phyloP scores from a whole-genome alignment of 2,113 vertebrate species.

The Pitta sordida region DNA sequence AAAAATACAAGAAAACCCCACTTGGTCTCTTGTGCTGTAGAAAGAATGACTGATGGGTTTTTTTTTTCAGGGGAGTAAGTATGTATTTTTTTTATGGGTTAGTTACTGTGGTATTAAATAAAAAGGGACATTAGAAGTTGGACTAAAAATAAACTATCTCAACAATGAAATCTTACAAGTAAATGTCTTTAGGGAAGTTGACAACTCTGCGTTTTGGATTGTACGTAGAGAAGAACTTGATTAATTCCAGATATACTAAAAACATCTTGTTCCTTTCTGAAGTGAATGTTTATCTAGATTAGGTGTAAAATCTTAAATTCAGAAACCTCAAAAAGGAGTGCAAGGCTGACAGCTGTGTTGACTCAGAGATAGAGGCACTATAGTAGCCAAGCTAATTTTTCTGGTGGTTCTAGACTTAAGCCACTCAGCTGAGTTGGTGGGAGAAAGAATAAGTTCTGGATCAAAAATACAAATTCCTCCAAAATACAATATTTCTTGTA shows the following conservation, averaged over 20 bases:
- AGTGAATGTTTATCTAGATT: neutral
- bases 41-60: neutral
- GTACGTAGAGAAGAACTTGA: neutral
- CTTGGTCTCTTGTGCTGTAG: neutral
- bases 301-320: neutral
- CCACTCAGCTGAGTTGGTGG: neutral
- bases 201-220: neutral
- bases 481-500: neutral
- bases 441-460: neutral
- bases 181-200: neutral
- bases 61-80: neutral
- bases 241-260: neutral
- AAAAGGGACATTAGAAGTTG: neutral
- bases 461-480: neutral
- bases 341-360: neutral
- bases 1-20: neutral
- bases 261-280: neutral
- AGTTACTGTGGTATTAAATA: neutral
- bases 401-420: neutral
- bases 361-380: neutral
- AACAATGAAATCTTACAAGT: accelerated
- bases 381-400: neutral
- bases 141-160: neutral
- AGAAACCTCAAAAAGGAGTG: neutral
- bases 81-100: neutral